Conservation (phyloP, 2,797 vertebrate species). For the Philypnodon macrostomus region DNA sequence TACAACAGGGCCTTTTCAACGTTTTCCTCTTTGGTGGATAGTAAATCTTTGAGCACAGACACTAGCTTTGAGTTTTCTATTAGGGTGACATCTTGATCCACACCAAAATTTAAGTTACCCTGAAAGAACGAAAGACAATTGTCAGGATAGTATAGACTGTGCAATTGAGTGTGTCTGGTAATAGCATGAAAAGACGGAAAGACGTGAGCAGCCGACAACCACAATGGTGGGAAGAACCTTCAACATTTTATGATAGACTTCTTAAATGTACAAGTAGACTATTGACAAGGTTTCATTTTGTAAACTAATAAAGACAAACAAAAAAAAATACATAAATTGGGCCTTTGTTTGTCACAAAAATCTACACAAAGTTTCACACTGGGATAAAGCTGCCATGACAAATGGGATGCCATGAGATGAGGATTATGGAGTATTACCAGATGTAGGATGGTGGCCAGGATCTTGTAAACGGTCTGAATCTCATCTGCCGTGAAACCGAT, state of each 20-base stretch:
- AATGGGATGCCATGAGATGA: background rate
- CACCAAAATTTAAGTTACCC: conserved; percentile 90
- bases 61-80: conserved; percentile 88
- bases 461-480: conserved; percentile 93
- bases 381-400: conserved; percentile 10
- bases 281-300: too few species aligned
- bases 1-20: conserved; percentile 94
- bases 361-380: background rate
- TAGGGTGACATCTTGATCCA: conserved; percentile 87
- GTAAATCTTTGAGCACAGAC: conserved; percentile 81
- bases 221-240: too few species aligned
- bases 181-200: too few species aligned
- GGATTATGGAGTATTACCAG: conserved; percentile 77
- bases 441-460: conserved; percentile 92
- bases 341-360: too few species aligned
- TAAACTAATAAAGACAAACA: too few species aligned
- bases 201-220: too few species aligned
- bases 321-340: too few species aligned
- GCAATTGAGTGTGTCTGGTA: background rate
- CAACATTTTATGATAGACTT: too few species aligned
- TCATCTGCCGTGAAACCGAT: conserved; percentile 95
- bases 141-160: background rate
- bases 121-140: conserved; percentile 45
- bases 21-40: conserved; percentile 86
- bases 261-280: too few species aligned